Conservation (phyloP, 1,140 invertebrate genomes). For the Gryon sp. region DNA sequence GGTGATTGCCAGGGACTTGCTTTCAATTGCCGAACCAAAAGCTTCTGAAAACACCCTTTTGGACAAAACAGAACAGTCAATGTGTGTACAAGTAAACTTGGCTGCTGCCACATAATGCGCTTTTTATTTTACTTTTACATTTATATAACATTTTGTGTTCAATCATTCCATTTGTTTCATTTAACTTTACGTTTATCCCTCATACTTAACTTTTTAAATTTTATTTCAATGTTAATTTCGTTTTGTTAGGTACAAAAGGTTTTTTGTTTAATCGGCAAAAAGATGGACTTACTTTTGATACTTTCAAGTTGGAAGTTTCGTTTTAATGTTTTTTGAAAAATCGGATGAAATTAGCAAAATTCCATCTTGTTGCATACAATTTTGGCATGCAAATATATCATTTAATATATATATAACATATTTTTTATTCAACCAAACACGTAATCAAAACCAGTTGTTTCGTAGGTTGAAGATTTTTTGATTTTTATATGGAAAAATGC, state of each 20-base stretch:
- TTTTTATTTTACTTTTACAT: slow-evolving; percentile 24
- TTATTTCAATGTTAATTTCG: slow-evolving; percentile 24
- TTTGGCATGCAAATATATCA: slow-evolving; percentile 35
- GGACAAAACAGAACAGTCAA: slow-evolving; percentile 27
- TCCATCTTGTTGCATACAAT: slow-evolving; percentile 24
- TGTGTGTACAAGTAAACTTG: slow-evolving; percentile 42
- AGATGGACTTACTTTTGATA: no score
- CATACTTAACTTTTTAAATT: no score
- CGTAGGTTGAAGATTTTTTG: slow-evolving; percentile 9
- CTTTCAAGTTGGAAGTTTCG: no score
- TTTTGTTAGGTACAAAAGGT: slow-evolving; percentile 16
- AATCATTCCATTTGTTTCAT: slow-evolving; percentile 4
- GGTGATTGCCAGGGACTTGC: slow-evolving; percentile 30
- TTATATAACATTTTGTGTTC: background rate
- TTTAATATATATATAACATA: no score
- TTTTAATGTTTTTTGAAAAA: no score
- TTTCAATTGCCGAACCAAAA: slow-evolving; percentile 27
- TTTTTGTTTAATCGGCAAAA: slow-evolving; percentile 15
- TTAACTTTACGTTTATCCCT: background rate
- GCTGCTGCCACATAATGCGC: slow-evolving; percentile 53
- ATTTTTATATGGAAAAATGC: no score
- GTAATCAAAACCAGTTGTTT: slow-evolving; percentile 26
- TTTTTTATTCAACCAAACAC: slow-evolving; percentile 38
- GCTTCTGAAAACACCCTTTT: slow-evolving; percentile 39
- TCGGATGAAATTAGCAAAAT: no score